Evolutionary conservation across 2,113 vertebrate genomes (phyloP).

Genomic region (Dromas ardeola): DNA sequence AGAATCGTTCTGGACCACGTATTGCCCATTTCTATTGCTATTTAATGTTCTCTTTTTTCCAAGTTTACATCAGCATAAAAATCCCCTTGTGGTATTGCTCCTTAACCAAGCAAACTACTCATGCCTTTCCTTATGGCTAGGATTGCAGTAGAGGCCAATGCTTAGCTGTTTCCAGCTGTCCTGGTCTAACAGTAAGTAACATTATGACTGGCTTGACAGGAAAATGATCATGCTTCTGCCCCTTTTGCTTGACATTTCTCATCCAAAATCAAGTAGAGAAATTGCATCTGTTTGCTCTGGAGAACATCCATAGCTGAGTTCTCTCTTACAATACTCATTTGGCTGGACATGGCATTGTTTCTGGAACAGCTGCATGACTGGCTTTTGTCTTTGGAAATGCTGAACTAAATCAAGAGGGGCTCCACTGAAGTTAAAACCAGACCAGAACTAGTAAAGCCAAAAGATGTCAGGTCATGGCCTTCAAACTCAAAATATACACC

Average conservation of each 20-base stretch:
- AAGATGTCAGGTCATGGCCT: neutral
- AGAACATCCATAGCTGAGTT: neutral
- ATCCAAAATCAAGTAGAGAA: conserved; percentile 16
- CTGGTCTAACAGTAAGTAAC: neutral
- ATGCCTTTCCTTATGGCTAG: conserved; percentile 4
- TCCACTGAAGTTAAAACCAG: neutral
- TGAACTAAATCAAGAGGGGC: neutral
- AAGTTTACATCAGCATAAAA: conserved; percentile 49
- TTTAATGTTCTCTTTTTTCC: conserved; percentile 35
- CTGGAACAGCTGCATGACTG: neutral
- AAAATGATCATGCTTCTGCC: neutral
- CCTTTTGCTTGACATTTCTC: neutral
- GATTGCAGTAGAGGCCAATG: neutral
- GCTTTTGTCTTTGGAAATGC: neutral
- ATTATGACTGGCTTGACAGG: neutral
- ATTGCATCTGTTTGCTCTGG: neutral
- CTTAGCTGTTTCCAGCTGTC: neutral
- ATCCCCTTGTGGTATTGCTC: conserved; percentile 33
- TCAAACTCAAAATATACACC: neutral
- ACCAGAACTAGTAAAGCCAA: neutral
- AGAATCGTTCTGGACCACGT: neutral
- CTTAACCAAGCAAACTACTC: conserved; percentile 16
- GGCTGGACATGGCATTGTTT: neutral
- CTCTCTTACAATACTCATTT: neutral
- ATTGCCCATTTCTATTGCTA: neutral